Evolutionary conservation across 1,140 invertebrate species (phyloP).

Genomic region (Gyrodactylus bullatarudis): DNA sequence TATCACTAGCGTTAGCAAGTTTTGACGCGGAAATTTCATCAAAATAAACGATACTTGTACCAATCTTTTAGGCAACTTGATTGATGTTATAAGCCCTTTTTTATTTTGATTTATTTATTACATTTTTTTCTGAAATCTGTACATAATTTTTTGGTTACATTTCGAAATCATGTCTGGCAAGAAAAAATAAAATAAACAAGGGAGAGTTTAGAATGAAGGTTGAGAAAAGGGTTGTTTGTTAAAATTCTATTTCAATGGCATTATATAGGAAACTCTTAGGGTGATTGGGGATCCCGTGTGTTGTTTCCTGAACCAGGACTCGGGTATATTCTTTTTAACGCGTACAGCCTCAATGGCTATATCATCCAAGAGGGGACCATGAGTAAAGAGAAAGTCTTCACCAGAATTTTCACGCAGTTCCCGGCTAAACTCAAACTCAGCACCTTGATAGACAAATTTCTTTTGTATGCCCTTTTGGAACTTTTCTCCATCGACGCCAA

Average conservation of each 20-base stretch:
- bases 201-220: too few species aligned
- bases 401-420: background rate
- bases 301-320: background rate
- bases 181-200: too few species aligned
- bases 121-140: too few species aligned
- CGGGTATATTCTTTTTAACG: background rate
- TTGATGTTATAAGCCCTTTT: too few species aligned
- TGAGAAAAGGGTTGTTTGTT: too few species aligned
- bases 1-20: too few species aligned
- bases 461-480: background rate
- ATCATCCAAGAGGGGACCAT: background rate
- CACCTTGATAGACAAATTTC: background rate
- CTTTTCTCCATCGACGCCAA: background rate
- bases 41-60: too few species aligned
- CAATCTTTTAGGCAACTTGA: too few species aligned
- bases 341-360: background rate
- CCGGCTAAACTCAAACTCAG: background rate
- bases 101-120: too few species aligned
- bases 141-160: too few species aligned
- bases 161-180: too few species aligned
- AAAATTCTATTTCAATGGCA: background rate
- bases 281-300: background rate
- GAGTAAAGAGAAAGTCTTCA: background rate
- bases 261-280: background rate
- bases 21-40: too few species aligned